phyloP scores from a whole-genome alignment of 2,797 vertebrate genomes.

The Alauda arvensis region DNA sequence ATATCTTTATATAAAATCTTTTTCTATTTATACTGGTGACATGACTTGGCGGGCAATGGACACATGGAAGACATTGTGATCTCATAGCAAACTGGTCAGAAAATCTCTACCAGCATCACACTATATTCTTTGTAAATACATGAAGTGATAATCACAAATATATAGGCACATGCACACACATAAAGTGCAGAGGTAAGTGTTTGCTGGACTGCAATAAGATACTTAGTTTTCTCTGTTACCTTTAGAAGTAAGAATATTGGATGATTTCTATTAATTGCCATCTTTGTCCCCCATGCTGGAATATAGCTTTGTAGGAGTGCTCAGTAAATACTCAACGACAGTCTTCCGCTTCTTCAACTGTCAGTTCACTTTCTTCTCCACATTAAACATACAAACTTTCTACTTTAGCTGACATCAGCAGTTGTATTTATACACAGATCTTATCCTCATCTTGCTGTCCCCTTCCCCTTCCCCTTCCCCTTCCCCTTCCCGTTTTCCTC shows the following conservation, averaged over 20 bases:
- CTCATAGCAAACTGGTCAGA: neutral
- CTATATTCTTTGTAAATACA: neutral
- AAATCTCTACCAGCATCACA: neutral
- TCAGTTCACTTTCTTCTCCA: neutral
- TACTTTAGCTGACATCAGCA: neutral
- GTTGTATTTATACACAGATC: neutral
- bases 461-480: no score
- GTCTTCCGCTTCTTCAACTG: neutral
- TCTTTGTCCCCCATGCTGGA: neutral
- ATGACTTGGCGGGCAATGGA: neutral
- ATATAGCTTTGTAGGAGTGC: neutral
- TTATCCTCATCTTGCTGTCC: neutral
- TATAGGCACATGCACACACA: rapidly evolving
- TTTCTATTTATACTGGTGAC: neutral
- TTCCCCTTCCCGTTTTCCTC: neutral
- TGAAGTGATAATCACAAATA: neutral
- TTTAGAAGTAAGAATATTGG: neutral
- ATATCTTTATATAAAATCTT: no score
- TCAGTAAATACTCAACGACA: neutral
- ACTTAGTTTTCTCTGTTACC: neutral
- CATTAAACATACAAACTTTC: neutral
- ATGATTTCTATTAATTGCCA: neutral
- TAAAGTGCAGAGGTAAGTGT: neutral
- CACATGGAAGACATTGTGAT: neutral
- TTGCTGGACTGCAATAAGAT: neutral